Evolutionary conservation across 2,113 vertebrate species (phyloP), one percentile per base, ranked within the genome.

Genomic region (Ophiodon elongatus): DNA sequence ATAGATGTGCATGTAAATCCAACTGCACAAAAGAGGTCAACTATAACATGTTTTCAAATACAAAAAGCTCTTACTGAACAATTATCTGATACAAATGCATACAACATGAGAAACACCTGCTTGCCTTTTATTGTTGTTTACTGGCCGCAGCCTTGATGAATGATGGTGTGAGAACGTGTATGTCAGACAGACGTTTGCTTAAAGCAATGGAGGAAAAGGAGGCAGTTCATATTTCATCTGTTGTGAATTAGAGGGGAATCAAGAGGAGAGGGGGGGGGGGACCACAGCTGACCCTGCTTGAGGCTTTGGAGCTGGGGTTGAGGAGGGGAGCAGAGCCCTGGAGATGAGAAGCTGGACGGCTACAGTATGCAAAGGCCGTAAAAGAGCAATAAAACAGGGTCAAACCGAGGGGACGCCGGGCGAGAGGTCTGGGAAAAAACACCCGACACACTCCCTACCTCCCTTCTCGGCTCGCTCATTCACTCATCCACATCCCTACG

Each of bases 381-480:
- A 93, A 94, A 92, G 73, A 82, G 88, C 89, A 89, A 87, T 95
- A 93, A 94, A 94, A 81, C 23, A 37, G 84, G 93, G 93, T 94
- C 92, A 89, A 87, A 41, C 76, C 63, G 88, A 92, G 92, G 94
- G 84, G 89, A 94, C 87, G 59, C 15, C 1, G 47, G 54, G 15
- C 15, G 29, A 78, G 78, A 79, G 74, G 87, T 89, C 84, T 92
- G 89, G 90, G 90, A 91, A 93, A 93, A 91, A 75, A 86, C 82
- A 80, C 65, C 52, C 75, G 33, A 84, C 85, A 83, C 82, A 74
- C 79, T 69, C 87, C 77, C 77, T 72, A 75, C 70, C 80, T 66
- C 63, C 79, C 76, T 73, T 27, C 77, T 67, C 81, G 10, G 7
- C 85, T 84, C 35, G 4, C 83, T 84, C 73, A 56, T 73, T 84